Evolutionary conservation across 2,888 invertebrate species (phyloP).

Genomic region (Thalpophila matura): DNA sequence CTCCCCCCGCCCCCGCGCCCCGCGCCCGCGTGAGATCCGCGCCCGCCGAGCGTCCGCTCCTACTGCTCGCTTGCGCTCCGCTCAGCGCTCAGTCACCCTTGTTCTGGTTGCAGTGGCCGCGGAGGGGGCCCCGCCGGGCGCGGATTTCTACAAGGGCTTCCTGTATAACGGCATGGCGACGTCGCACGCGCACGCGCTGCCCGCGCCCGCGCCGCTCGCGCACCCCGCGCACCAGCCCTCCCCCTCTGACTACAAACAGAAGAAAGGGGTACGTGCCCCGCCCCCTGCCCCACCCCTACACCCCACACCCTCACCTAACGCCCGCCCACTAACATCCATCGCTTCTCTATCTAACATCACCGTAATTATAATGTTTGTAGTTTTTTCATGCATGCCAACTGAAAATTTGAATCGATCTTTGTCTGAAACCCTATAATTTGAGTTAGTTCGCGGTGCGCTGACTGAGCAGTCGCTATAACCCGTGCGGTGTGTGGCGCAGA

Average conservation of each 20-base stretch:
- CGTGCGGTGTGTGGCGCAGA: slow-evolving; percentile 70
- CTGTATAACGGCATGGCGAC: slow-evolving; percentile 93
- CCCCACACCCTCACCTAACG: slow-evolving; percentile 47
- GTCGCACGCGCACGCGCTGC: slow-evolving; percentile 74
- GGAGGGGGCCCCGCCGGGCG: slow-evolving; percentile 95
- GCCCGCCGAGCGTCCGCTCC: slow-evolving; percentile 81
- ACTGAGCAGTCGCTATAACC: slow-evolving; percentile 32
- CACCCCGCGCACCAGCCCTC: slow-evolving; percentile 75
- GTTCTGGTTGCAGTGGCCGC: slow-evolving; percentile 94
- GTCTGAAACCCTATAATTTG: background rate
- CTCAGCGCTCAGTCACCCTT: slow-evolving; percentile 70
- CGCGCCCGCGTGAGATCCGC: slow-evolving; percentile 77
- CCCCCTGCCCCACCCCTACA: slow-evolving; percentile 49
- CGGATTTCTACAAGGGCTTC: slow-evolving; percentile 97
- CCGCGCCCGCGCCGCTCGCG: slow-evolving; percentile 74
- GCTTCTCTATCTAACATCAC: slow-evolving; percentile 69
- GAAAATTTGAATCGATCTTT: background rate
- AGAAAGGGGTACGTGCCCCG: slow-evolving; percentile 88
- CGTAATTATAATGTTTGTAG: slow-evolving; percentile 21
- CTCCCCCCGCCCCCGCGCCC: slow-evolving; percentile 55
- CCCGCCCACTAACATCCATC: slow-evolving; percentile 61
- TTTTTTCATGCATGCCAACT: slow-evolving; percentile 39
- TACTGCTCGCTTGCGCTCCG: slow-evolving; percentile 59
- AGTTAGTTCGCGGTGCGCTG: background rate
- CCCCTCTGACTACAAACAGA: slow-evolving; percentile 88